These are phyloP conservation scores for Phoxinus phoxinus DNA, from an alignment of 2,113 vertebrate species.

Conservation along the genomic window DNA sequence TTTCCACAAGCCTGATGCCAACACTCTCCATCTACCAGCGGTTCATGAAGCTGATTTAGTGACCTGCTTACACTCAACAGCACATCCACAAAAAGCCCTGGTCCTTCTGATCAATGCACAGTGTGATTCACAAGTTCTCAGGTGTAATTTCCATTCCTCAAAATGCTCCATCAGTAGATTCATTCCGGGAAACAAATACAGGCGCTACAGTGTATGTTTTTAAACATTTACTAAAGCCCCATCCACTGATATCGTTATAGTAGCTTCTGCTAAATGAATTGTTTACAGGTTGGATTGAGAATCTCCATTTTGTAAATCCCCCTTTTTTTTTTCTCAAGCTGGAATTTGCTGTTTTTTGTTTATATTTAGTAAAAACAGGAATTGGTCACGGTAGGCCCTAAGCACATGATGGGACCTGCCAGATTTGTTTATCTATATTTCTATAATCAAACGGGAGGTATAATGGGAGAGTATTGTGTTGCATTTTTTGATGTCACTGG, in stretches of 20 bases:
- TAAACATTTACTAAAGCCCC: constrained; percentile 45
- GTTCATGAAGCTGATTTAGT: constrained; percentile 52
- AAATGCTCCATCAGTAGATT: constrained; percentile 50
- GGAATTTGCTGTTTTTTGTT: constrained; percentile 59
- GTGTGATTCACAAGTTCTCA: constrained; percentile 38
- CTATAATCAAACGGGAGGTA: constrained; percentile 61
- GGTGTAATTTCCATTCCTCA: constrained; percentile 48
- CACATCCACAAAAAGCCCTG: constrained; percentile 32
- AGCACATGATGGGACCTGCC: constrained; percentile 48
- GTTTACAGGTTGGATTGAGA: constrained; percentile 47
- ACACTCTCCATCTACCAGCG: constrained; percentile 11
- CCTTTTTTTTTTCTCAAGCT: constrained; percentile 15
- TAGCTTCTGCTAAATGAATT: constrained; percentile 40
- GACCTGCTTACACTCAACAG: constrained; percentile 40
- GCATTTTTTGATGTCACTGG: constrained; percentile 70
- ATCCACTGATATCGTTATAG: constrained; percentile 50
- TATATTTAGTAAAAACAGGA: constrained; percentile 56
- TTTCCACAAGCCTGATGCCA: neutral
- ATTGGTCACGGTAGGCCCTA: constrained; percentile 62
- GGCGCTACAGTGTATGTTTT: constrained; percentile 45
- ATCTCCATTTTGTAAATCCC: constrained; percentile 45
- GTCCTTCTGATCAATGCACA: constrained; percentile 40
- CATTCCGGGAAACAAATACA: constrained; percentile 51
- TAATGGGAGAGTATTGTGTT: constrained; percentile 66
- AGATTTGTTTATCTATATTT: constrained; percentile 53